Evolutionary conservation across 2,888 invertebrate species (phyloP).

Genomic region (Athalia circularis): DNA sequence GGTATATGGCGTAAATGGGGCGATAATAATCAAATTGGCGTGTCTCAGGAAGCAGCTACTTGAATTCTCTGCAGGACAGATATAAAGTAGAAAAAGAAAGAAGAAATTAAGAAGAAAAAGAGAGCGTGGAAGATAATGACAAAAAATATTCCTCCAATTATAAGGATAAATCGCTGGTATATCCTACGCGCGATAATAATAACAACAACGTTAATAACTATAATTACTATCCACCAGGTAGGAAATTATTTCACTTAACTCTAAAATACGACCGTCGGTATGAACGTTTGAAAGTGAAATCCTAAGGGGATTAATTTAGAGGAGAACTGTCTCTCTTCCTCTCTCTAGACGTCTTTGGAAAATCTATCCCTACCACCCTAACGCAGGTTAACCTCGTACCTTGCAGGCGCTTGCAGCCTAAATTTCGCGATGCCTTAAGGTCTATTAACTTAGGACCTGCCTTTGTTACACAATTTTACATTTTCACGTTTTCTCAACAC

Average conservation of each 20-base stretch:
- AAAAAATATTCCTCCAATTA: conserved; percentile 6
- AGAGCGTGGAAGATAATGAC: conserved; percentile 21
- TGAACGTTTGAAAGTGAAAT: conserved; percentile 26
- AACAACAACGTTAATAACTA: not conserved
- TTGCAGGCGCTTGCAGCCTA: no score
- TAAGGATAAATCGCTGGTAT: conserved; percentile 31
- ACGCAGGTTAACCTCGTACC: not conserved
- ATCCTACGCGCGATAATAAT: conserved; percentile 4
- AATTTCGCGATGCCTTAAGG: no score
- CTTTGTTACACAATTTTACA: no score
- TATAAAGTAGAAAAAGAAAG: no score
- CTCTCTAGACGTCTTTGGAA: conserved; percentile 6
- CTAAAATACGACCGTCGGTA: conserved; percentile 13
- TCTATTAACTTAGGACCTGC: no score
- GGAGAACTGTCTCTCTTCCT: not conserved
- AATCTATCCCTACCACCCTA: conserved; percentile 21
- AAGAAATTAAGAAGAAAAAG: conserved; percentile 9
- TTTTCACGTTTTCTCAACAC: no score
- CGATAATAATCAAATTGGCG: conserved; percentile 44
- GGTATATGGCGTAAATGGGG: conserved; percentile 23
- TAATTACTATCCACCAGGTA: not conserved
- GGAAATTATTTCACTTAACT: conserved; percentile 7
- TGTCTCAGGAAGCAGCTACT: conserved; percentile 17
- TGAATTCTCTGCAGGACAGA: conserved; percentile 18
- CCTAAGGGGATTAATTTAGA: conserved; percentile 20